A percentile compares a stretch with the other conserved stretches of the same genome.
Evolutionary conservation across 2,888 invertebrate genomes (phyloP).

Genomic region (Allophyes oxyacanthae): DNA sequence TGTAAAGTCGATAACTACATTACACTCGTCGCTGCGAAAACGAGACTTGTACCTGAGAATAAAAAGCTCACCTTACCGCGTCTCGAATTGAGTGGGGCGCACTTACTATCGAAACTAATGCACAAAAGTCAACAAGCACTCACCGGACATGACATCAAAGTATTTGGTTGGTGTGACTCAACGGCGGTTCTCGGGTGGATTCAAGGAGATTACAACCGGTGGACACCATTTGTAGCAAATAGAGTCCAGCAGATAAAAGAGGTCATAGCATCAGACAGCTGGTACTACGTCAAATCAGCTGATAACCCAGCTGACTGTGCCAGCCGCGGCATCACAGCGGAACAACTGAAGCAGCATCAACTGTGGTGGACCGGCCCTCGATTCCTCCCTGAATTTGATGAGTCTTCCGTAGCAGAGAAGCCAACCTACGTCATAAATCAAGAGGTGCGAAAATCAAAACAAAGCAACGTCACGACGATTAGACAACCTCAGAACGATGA

Average conservation of each 20-base stretch:
- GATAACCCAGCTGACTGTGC: neutral
- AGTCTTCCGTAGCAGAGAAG: too few species aligned
- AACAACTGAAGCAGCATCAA: neutral
- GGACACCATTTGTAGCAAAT: conserved; percentile 13
- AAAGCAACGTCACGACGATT: too few species aligned
- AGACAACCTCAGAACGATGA: too few species aligned
- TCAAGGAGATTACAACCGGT: conserved; percentile 2
- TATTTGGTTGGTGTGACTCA: conserved; percentile 1
- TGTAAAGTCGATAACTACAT: neutral
- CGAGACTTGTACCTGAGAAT: conserved; percentile 10
- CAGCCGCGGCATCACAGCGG: neutral
- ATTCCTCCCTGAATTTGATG: neutral
- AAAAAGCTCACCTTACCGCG: too few species aligned
- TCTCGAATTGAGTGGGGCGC: conserved; percentile 12
- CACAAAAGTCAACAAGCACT: neutral
- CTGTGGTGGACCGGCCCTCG: neutral
- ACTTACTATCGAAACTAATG: conserved; percentile 3
- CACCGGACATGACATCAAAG: too few species aligned
- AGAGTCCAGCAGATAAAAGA: conserved; percentile 3
- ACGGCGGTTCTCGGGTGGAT: neutral
- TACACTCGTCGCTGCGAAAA: conserved; percentile 17
- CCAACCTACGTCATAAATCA: too few species aligned
- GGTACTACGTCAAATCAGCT: conserved; percentile 3
- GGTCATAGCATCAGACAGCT: neutral
- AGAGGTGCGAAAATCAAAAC: too few species aligned